Percentiles rank a stretch among this genome's conserved stretches.
Evolutionary conservation across 1,140 invertebrate species (phyloP).

Genomic region (Drosophila yakuba): DNA sequence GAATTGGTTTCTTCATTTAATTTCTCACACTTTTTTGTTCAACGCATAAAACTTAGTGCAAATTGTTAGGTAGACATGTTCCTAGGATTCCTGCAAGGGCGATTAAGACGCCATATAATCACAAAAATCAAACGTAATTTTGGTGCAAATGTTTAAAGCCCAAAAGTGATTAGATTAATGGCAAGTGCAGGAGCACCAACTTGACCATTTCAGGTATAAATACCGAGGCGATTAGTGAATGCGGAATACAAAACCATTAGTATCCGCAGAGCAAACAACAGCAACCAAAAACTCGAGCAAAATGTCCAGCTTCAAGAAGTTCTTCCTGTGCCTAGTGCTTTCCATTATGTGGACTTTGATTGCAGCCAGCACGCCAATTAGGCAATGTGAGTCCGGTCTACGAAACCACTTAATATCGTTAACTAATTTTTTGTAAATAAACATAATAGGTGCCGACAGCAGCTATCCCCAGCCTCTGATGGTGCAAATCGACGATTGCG

Average conservation of each 20-base stretch:
- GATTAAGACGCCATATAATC: constrained; percentile 22
- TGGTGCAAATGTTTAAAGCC: constrained; percentile 24
- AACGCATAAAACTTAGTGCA: neutral
- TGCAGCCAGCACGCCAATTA: constrained; percentile 43
- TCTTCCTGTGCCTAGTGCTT: constrained; percentile 34
- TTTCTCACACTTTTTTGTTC: neutral
- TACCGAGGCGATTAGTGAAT: constrained; percentile 1
- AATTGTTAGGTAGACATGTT: neutral
- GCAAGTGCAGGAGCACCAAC: constrained; percentile 44
- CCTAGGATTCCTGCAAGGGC: constrained; percentile 3
- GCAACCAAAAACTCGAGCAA: neutral
- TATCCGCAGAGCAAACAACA: constrained; percentile 18
- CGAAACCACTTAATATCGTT: neutral
- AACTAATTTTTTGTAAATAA: neutral
- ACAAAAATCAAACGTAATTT: constrained; percentile 28
- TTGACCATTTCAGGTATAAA: constrained; percentile 23
- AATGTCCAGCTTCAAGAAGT: constrained; percentile 39
- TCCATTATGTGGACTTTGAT: constrained; percentile 31
- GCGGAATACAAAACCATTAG: constrained; percentile 14
- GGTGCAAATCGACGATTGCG: constrained; percentile 70
- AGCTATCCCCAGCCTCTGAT: constrained; percentile 51
- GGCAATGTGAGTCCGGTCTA: constrained; percentile 54
- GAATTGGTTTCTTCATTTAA: too few species aligned
- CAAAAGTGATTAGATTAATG: constrained; percentile 55
- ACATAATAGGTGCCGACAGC: constrained; percentile 33